A percentile compares a stretch with the other conserved stretches of the same genome.
Evolutionary conservation across 35 echinoderm and acorn worm genomes (phyloP).

Genomic region (Heliocidaris erythrogramma): DNA sequence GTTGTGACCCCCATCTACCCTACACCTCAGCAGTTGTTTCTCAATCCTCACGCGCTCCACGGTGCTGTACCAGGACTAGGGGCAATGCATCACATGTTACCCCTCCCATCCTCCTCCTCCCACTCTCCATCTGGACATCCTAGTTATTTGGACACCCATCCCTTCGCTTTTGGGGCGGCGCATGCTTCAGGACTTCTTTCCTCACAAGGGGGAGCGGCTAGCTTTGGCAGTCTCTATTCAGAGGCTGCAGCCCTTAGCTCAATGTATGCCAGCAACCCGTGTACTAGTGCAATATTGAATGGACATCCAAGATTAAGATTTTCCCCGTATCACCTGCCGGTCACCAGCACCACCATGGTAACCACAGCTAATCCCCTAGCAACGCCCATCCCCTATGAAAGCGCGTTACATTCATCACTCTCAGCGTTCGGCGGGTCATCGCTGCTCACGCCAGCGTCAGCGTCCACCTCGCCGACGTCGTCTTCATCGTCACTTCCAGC

Average conservation of each 20-base stretch:
- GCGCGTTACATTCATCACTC: slow-evolving; percentile 58
- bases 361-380: slow-evolving; percentile 80
- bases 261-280: slow-evolving; percentile 81
- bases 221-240: slow-evolving; percentile 66
- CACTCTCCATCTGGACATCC: slow-evolving; percentile 64
- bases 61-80: slow-evolving; percentile 70
- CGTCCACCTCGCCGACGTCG: slow-evolving; percentile 51
- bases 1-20: slow-evolving; percentile 85
- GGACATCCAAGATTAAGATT: slow-evolving; percentile 92
- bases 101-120: slow-evolving; percentile 70
- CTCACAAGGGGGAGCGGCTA: slow-evolving; percentile 40
- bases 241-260: slow-evolving; percentile 77
- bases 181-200: slow-evolving; percentile 60
- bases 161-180: slow-evolving; percentile 61
- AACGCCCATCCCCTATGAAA: slow-evolving; percentile 82
- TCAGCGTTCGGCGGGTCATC: slow-evolving; percentile 42
- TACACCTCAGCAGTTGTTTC: slow-evolving; percentile 83
- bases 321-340: slow-evolving; percentile 83
- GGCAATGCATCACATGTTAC: slow-evolving; percentile 80
- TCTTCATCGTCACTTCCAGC: slow-evolving; percentile 76
- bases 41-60: slow-evolving; percentile 68
- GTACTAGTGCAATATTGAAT: slow-evolving; percentile 99
- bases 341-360: slow-evolving; percentile 76
- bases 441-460: slow-evolving; percentile 38
- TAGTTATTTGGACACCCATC: slow-evolving; percentile 70